Percentiles rank a stretch among this genome's conserved stretches.
phyloP scores from a whole-genome alignment of 2,888 invertebrate species.

The Chouioia cunea region DNA sequence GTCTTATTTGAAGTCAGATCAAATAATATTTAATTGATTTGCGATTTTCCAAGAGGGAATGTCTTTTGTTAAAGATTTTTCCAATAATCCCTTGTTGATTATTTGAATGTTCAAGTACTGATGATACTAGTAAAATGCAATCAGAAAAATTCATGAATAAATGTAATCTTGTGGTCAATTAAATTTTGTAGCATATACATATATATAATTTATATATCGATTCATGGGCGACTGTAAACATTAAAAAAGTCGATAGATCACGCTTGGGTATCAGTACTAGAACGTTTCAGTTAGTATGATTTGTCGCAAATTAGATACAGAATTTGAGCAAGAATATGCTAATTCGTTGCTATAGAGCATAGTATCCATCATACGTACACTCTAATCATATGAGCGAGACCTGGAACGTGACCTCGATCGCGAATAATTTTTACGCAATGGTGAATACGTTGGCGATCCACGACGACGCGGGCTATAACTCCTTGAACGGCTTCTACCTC shows the following conservation, averaged over 20 bases:
- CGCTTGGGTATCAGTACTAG: constrained; percentile 16
- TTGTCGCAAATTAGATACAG: constrained; percentile 35
- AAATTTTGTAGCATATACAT: constrained; percentile 11
- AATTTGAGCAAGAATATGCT: constrained; percentile 33
- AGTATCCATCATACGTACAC: constrained; percentile 64
- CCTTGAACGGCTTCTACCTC: constrained; percentile 76
- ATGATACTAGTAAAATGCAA: constrained; percentile 24
- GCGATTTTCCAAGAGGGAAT: constrained; percentile 12
- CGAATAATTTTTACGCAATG: constrained; percentile 88
- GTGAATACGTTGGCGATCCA: constrained; percentile 94
- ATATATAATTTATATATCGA: constrained; percentile 12
- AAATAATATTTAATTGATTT: constrained; percentile 19
- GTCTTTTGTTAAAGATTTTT: too few species aligned
- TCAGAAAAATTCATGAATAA: constrained; percentile 33
- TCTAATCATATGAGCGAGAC: constrained; percentile 68
- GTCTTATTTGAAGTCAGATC: neutral
- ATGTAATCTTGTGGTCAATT: constrained; percentile 25
- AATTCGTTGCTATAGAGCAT: constrained; percentile 45
- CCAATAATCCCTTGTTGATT: too few species aligned
- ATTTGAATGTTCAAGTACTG: neutral
- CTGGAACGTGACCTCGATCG: constrained; percentile 80
- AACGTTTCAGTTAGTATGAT: constrained; percentile 34
- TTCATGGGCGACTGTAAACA: constrained; percentile 18
- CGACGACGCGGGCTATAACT: constrained; percentile 86
- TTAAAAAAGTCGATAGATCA: constrained; percentile 29